Evolutionary conservation across 2,888 invertebrate genomes (phyloP).

Genomic region (Caradrina clavipalpis): DNA sequence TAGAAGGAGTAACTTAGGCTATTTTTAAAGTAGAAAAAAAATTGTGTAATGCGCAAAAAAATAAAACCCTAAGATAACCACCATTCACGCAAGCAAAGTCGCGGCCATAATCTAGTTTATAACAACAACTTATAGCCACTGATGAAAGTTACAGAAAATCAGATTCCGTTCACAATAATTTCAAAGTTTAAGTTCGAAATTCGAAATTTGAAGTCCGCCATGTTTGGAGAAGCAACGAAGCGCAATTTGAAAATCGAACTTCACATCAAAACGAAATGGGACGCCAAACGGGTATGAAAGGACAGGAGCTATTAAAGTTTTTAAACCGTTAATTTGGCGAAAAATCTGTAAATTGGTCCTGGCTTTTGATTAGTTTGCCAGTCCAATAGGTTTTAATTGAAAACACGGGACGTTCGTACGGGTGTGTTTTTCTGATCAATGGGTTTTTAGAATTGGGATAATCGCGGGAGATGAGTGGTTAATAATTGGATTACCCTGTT

Average conservation of each 20-base stretch:
- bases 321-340: constrained; percentile 5
- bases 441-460: constrained; percentile 16
- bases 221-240: constrained; percentile 23
- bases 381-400: constrained; percentile 43
- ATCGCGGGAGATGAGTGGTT: not conserved
- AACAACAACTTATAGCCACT: constrained; percentile 38
- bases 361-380: constrained; percentile 23
- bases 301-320: constrained; percentile 28
- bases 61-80: too few relatives aligned
- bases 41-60: too few relatives aligned
- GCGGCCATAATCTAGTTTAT: constrained; percentile 5
- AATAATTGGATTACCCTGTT: not conserved
- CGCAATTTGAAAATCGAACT: constrained; percentile 38
- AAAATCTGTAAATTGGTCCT: constrained; percentile 16
- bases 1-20: too few relatives aligned
- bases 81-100: too few relatives aligned
- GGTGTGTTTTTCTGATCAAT: constrained; percentile 18
- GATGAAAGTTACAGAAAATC: constrained; percentile 39
- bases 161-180: constrained; percentile 32
- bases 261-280: constrained; percentile 39
- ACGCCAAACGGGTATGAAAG: constrained; percentile 30
- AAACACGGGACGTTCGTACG: constrained; percentile 18
- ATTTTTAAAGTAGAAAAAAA: too few relatives aligned
- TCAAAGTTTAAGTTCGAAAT: constrained; percentile 38
- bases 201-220: constrained; percentile 14